phyloP scores from a whole-genome alignment of 1,140 invertebrate genomes.

The Sycobia sp. region DNA sequence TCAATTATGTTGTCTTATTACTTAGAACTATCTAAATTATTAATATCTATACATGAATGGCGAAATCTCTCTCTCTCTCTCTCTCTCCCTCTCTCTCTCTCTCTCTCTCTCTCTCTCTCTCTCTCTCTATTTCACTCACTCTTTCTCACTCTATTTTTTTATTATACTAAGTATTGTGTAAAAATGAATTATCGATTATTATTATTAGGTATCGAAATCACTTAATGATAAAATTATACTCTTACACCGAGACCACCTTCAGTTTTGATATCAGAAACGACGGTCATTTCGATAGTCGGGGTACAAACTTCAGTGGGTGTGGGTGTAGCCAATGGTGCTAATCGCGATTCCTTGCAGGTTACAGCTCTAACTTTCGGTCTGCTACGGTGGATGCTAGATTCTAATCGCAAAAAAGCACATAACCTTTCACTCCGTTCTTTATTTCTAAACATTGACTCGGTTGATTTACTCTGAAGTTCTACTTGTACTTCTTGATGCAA shows the following conservation, averaged over 20 bases:
- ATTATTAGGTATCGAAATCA: too few relatives aligned
- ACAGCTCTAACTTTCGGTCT: constrained; percentile 38
- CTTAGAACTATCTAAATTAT: too few relatives aligned
- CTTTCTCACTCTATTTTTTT: too few relatives aligned
- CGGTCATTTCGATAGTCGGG: constrained; percentile 50
- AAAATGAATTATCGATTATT: too few relatives aligned
- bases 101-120: too few relatives aligned
- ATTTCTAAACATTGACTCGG: constrained; percentile 43
- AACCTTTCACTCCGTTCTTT: constrained; percentile 34
- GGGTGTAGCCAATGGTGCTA: constrained; percentile 47
- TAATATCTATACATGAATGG: too few relatives aligned
- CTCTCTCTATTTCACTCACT: too few relatives aligned
- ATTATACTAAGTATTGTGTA: too few relatives aligned
- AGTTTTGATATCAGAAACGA: constrained; percentile 49
- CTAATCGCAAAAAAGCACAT: constrained; percentile 41
- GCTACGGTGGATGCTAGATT: constrained; percentile 41
- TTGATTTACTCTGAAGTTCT: constrained; percentile 48
- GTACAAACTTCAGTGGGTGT: constrained; percentile 53
- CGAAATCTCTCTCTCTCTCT: too few relatives aligned
- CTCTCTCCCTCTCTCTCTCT: too few relatives aligned
- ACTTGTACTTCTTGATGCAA: neutral
- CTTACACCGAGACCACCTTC: constrained; percentile 47
- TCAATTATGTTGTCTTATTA: too few relatives aligned
- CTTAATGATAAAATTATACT: constrained; percentile 45
- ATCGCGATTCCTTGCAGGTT: constrained; percentile 35